Percentiles rank a stretch among this genome's conserved stretches.
These are phyloP conservation scores for Enteromius argenteus DNA, from an alignment of 2,797 vertebrate species.

Conservation along the genomic window DNA sequence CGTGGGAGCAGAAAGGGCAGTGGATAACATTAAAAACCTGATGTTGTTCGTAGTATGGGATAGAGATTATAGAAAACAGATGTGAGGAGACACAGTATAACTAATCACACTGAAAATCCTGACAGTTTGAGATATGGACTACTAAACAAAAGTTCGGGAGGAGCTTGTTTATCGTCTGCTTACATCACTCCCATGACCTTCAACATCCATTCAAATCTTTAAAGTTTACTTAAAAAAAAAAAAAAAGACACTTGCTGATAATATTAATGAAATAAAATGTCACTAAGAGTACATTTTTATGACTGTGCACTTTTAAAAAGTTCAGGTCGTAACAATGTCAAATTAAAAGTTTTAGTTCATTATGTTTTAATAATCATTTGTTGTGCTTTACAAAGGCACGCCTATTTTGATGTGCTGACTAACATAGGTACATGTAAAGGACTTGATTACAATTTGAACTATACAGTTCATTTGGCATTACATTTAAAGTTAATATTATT, in stretches of 20 bases:
- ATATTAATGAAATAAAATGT: background rate
- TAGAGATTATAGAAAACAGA: slow-evolving; percentile 35
- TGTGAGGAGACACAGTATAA: slow-evolving; percentile 35
- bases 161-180: background rate
- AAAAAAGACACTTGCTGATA: background rate
- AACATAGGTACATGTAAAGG: background rate
- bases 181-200: slow-evolving; percentile 2
- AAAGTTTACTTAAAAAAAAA: background rate
- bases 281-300: background rate
- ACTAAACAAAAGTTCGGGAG: background rate
- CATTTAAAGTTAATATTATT: background rate
- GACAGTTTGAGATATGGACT: background rate
- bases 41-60: slow-evolving; percentile 13
- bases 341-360: too few species aligned
- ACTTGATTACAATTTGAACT: background rate
- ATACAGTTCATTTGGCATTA: background rate
- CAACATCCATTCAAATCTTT: background rate
- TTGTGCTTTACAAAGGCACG: background rate
- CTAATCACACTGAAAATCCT: slow-evolving; percentile 19
- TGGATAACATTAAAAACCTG: slow-evolving; percentile 34
- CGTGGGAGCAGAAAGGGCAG: slow-evolving; percentile 14
- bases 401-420: background rate
- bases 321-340: background rate
- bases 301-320: background rate
- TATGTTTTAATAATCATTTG: too few species aligned